Evolutionary conservation across 2,113 vertebrate species (phyloP).

Genomic region (Delphinapterus leucas): DNA sequence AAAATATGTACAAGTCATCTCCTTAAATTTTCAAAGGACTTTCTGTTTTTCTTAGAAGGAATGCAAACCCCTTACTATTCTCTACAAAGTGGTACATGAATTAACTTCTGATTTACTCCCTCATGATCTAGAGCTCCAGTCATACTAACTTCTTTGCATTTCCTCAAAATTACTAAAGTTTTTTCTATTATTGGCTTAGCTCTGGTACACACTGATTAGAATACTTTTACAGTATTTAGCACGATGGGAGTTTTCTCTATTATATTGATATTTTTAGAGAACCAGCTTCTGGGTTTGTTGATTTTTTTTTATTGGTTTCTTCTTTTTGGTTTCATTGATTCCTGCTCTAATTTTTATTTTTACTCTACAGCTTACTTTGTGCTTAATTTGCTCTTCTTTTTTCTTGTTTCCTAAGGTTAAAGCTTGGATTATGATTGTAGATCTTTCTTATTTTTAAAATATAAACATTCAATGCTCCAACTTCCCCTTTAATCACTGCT

Average conservation of each 20-base stretch:
- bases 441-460: background rate
- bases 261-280: background rate
- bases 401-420: background rate
- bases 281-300: background rate
- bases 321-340: background rate
- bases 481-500: background rate
- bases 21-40: background rate
- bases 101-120: background rate
- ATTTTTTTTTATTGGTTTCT: background rate
- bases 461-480: background rate
- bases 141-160: background rate
- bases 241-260: background rate
- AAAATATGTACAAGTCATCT: background rate
- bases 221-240: background rate
- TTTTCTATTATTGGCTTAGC: background rate
- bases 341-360: background rate
- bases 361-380: background rate
- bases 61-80: background rate
- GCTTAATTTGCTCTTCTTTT: background rate
- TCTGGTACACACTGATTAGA: background rate
- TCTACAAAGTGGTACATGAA: background rate
- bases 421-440: background rate
- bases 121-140: background rate
- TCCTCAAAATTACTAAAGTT: background rate
- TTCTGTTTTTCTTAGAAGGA: background rate